phyloP scores from a whole-genome alignment of 2,888 invertebrate genomes.

The Tanypteryx hageni region DNA sequence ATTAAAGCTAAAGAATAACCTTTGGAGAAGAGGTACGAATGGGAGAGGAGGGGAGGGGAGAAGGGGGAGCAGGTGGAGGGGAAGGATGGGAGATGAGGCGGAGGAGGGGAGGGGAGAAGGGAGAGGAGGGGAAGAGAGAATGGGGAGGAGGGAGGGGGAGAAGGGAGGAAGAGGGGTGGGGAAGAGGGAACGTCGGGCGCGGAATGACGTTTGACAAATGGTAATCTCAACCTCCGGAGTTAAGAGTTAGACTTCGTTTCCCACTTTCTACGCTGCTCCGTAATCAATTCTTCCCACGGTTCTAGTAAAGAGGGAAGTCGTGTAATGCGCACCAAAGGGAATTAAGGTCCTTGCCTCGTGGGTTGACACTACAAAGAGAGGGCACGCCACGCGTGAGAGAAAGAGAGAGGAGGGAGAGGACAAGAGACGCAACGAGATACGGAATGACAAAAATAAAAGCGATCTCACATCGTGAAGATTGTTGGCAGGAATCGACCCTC shows the following conservation, averaged over 20 bases:
- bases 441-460: neutral
- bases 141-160: neutral
- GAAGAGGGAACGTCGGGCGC: neutral
- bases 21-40: neutral
- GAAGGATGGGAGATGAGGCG: neutral
- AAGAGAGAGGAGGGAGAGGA: no score
- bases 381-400: no score
- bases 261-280: slow-evolving; percentile 1
- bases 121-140: neutral
- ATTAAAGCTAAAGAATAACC: slow-evolving; percentile 18
- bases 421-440: no score
- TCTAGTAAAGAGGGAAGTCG: neutral
- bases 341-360: no score
- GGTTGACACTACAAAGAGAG: no score
- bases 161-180: neutral
- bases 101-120: neutral
- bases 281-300: slow-evolving; percentile 27
- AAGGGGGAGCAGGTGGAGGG: neutral
- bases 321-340: neutral
- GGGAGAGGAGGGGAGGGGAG: neutral
- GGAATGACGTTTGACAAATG: slow-evolving; percentile 30
- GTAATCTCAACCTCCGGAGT: neutral
- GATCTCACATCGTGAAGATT: neutral
- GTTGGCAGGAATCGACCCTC: neutral
- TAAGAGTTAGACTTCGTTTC: neutral